These are phyloP conservation scores for Scophthalmus maximus DNA, from an alignment of 2,113 vertebrate species.

Conservation along the genomic window DNA sequence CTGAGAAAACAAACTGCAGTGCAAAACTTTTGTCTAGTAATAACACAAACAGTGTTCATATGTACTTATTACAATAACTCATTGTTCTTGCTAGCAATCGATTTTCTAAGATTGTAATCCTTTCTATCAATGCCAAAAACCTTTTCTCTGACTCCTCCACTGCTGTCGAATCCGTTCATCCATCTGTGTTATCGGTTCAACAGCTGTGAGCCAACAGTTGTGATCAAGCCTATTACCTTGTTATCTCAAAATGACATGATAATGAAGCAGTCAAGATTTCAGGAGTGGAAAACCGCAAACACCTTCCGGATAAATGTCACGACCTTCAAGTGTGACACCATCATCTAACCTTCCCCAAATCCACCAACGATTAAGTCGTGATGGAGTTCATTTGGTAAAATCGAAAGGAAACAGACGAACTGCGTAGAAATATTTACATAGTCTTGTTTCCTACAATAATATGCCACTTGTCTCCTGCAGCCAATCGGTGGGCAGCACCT, in stretches of 20 bases:
- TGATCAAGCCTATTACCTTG: slow-evolving; percentile 17
- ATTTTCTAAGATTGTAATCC: neutral
- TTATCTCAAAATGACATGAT: slow-evolving; percentile 39
- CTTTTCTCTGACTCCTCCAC: neutral
- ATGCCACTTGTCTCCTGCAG: slow-evolving; percentile 67
- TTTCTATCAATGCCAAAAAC: neutral
- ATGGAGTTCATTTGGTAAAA: neutral
- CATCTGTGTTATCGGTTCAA: slow-evolving; percentile 6
- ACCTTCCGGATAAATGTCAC: slow-evolving; percentile 4
- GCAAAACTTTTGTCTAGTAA: neutral
- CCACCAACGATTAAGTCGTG: neutral
- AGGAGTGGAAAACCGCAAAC: slow-evolving; percentile 8
- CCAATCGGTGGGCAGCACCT: slow-evolving; percentile 89
- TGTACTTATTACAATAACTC: neutral
- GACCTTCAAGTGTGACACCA: slow-evolving; percentile 8
- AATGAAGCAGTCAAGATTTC: slow-evolving; percentile 37
- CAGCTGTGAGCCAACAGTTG: slow-evolving; percentile 6
- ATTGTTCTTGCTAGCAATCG: neutral
- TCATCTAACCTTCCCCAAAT: too few relatives aligned
- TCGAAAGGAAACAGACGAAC: neutral
- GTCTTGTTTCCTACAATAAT: neutral
- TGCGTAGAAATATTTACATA: neutral
- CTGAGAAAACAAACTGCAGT: neutral
- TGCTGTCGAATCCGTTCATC: too few relatives aligned
- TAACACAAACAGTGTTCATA: neutral